Base-by-base conservation (phyloP, 2,113 vertebrate species). In the Ellobius talpinus region DNA sequence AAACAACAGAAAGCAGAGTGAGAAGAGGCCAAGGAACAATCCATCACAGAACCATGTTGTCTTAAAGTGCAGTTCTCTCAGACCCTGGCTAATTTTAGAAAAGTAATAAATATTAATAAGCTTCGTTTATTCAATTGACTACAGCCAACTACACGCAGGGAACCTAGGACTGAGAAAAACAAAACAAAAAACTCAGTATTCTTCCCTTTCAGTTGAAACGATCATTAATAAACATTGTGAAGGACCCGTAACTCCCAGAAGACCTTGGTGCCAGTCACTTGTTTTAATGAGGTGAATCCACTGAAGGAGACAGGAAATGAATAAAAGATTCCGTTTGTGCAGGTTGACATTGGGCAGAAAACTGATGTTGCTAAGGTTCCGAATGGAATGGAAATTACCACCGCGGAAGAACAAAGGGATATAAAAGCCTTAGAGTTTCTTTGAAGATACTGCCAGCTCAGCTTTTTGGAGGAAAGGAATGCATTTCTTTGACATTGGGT, bases 341-440 rank as follows among this genome's bases (percentile, higher is more conserved):
- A 52, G 12, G 89, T 68, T 7, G 1, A 55, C 14, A 79, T 50
- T 47, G 45, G 93, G 58, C 81, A 90, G 74, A 61, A 81, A 77
- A 21, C 39, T 65, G 76, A 87, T 16, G 21, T 1, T 14, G 16
- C 1, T 23, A n/a, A 61, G 8, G 11, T 58, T 97, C 90, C 76
- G 86, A 73, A 45, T 86, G 90, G 90, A 76, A 96, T 96, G 61
- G 93, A 97, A 95, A 84, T 42, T 87, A 23, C 16, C 72, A 87
- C n/a, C 58, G n/a, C 89, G 24, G 78, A 91, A 77, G 61, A 90
- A 95, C 10, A 96, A 94, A 70, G 65, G 55, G 63, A 84, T 61
- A 85, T 70, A 65, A 85, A 89, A 68, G 45, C 26, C 79, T 79
- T 63, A 29, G 2, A 68, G 9, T 66, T 29, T 90, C 89, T 87